Conservation (phyloP, 2,888 invertebrate genomes). For the Pinctada fucata region DNA sequence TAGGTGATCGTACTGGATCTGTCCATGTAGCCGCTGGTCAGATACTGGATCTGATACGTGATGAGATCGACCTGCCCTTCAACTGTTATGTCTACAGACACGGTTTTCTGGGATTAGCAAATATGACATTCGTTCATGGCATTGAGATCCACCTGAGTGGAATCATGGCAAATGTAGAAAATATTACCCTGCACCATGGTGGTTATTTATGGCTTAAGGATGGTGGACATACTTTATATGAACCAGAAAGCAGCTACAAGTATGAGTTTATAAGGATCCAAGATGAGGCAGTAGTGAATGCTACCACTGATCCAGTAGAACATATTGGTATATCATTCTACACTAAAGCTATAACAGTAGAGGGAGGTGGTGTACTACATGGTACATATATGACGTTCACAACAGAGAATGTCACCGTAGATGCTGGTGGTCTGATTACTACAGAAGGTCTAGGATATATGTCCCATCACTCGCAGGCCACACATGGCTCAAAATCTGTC, state of each 20-base stretch:
- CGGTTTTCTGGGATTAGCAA: constrained; percentile 62
- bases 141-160: constrained; percentile 65
- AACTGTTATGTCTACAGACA: constrained; percentile 60
- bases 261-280: constrained; percentile 60
- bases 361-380: constrained; percentile 65
- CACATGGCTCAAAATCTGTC: constrained; percentile 53
- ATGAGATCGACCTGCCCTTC: constrained; percentile 66
- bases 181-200: constrained; percentile 63
- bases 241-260: constrained; percentile 52
- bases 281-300: constrained; percentile 58
- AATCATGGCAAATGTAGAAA: constrained; percentile 57
- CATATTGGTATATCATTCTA: constrained; percentile 59
- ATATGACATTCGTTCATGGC: constrained; percentile 63
- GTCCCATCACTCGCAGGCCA: constrained; percentile 48
- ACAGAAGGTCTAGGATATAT: constrained; percentile 63
- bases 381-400: constrained; percentile 57
- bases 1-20: constrained; percentile 65
- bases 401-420: constrained; percentile 63
- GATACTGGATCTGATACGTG: constrained; percentile 55
- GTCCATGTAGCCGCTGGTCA: constrained; percentile 61
- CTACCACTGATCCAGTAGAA: constrained; percentile 59
- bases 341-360: constrained; percentile 53
- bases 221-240: constrained; percentile 56
- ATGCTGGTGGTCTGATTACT: constrained; percentile 60
- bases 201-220: constrained; percentile 66